These are phyloP conservation scores for Pangasianodon gigas DNA, from an alignment of 2,113 vertebrate genomes.

Conservation along the genomic window DNA sequence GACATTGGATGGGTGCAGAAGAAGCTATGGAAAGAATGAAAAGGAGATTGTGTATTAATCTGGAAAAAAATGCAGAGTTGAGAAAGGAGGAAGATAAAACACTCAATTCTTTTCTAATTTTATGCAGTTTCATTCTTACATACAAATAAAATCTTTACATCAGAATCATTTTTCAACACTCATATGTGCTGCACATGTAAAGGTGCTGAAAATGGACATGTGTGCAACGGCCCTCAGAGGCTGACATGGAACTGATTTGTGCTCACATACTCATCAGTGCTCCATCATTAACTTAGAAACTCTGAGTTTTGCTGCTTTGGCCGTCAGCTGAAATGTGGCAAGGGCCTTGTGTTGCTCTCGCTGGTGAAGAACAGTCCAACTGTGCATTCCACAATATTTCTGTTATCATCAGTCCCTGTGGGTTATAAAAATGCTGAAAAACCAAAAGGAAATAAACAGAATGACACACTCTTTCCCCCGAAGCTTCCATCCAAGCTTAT, in stretches of 20 bases:
- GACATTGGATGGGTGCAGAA: conserved; percentile 48
- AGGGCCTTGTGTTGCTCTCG: conserved; percentile 59
- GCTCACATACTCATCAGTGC: conserved; percentile 52
- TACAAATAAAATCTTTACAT: not conserved
- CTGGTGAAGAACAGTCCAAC: conserved; percentile 50
- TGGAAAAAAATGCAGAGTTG: not conserved
- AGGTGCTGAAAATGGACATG: not conserved
- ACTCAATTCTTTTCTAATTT: not conserved
- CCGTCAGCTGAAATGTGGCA: conserved; percentile 57
- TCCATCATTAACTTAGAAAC: conserved; percentile 62
- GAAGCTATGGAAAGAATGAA: conserved; percentile 53
- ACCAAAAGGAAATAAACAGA: conserved; percentile 68
- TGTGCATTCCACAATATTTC: conserved; percentile 59
- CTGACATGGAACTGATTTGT: conserved; percentile 60
- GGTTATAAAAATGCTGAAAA: conserved; percentile 64
- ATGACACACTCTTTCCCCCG: conserved; percentile 66
- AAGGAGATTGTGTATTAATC: conserved; percentile 43
- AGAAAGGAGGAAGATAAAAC: conserved; percentile 25
- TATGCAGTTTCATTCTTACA: not conserved
- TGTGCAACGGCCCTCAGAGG: conserved; percentile 2
- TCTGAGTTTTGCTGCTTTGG: conserved; percentile 54
- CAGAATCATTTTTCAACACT: not conserved
- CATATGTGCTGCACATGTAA: not conserved
- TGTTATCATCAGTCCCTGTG: conserved; percentile 65
- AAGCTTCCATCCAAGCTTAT: conserved; percentile 29